phyloP scores from a whole-genome alignment of 2,888 invertebrate genomes.

The Spisula solida region DNA sequence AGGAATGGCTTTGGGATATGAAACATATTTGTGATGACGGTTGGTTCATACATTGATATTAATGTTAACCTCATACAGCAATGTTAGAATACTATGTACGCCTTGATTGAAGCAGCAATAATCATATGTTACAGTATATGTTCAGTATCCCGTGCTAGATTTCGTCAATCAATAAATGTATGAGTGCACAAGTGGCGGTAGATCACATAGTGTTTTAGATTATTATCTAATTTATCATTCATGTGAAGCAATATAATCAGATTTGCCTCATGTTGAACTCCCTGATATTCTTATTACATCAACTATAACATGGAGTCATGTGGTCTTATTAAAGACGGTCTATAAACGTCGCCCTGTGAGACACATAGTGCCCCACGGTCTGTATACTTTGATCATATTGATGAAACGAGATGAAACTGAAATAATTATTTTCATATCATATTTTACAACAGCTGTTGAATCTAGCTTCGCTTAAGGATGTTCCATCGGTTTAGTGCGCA shows the following conservation, averaged over 20 bases:
- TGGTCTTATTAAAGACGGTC: not conserved
- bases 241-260: not conserved
- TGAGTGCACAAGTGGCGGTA: not conserved
- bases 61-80: not conserved
- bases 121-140: not conserved
- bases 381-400: not conserved
- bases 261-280: not conserved
- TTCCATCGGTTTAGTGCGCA: too few species aligned
- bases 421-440: not conserved
- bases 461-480: too few species aligned
- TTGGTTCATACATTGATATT: not conserved
- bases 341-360: not conserved
- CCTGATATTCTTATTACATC: not conserved
- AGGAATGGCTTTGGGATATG: conserved; percentile 4
- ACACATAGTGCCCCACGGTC: not conserved
- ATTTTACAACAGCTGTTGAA: not conserved
- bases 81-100: not conserved
- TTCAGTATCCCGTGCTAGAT: not conserved
- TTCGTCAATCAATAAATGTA: not conserved
- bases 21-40: not conserved
- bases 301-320: not conserved
- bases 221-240: not conserved
- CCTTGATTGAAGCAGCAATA: not conserved
- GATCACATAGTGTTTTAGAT: not conserved
- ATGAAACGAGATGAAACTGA: not conserved